Percentiles rank a stretch among this genome's conserved stretches.
Conservation (phyloP, 2,797 vertebrate species). For the Astyanax mexicanus region DNA sequence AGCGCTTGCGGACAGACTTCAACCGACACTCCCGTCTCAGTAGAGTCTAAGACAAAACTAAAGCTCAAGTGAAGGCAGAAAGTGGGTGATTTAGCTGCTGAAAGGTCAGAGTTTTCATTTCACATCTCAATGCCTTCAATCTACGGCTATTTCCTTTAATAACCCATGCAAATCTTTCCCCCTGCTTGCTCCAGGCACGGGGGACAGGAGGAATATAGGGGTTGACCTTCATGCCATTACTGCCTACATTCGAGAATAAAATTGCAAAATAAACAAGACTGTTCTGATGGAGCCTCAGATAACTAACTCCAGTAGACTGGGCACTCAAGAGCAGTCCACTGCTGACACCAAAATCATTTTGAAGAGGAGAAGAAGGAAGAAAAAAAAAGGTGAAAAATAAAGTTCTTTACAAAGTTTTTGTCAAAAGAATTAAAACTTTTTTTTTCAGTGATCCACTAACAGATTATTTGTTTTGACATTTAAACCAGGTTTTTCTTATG, state of each 20-base stretch:
- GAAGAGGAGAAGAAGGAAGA: background rate
- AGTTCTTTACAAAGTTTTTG: no score
- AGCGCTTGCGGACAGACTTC: background rate
- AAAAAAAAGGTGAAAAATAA: background rate
- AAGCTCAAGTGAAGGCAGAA: slow-evolving; percentile 5
- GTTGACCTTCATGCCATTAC: slow-evolving; percentile 39
- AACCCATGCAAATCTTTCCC: slow-evolving; percentile 36
- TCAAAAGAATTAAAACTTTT: no score
- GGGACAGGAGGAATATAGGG: slow-evolving; percentile 24
- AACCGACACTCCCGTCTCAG: background rate
- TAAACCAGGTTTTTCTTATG: no score
- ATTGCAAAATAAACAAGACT: slow-evolving; percentile 36
- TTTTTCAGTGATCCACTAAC: no score
- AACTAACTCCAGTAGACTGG: background rate
- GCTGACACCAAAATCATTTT: no score
- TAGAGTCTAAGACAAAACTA: slow-evolving; percentile 19
- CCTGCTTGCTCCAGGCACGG: slow-evolving; percentile 17
- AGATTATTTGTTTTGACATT: no score
- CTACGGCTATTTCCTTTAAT: slow-evolving; percentile 26
- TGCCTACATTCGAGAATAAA: slow-evolving; percentile 32
- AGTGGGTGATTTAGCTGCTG: background rate
- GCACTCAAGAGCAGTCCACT: background rate
- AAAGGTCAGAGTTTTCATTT: slow-evolving; percentile 45
- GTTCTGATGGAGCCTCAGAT: background rate
- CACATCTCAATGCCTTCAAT: slow-evolving; percentile 41